Conservation (phyloP, 2,797 vertebrate species). For the Alosa sapidissima region DNA sequence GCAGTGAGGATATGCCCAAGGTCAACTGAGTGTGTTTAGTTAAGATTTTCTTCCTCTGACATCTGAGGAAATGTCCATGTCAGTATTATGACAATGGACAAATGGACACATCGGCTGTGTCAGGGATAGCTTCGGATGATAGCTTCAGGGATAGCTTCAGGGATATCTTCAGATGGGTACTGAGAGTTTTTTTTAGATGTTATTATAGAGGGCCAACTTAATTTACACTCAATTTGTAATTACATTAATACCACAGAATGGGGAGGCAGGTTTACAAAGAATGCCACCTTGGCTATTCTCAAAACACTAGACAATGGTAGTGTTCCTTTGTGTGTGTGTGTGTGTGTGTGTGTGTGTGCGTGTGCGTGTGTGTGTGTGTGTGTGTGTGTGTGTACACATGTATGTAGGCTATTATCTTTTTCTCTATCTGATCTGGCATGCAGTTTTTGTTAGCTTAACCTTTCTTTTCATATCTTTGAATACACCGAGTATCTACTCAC, state of each 20-base stretch:
- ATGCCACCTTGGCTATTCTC: no score
- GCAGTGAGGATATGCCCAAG: not conserved
- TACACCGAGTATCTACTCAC: not conserved
- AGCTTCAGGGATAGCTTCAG: no score
- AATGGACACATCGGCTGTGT: not conserved
- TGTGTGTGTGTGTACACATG: not conserved
- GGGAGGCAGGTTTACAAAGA: no score
- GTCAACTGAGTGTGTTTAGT: not conserved
- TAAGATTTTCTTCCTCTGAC: not conserved
- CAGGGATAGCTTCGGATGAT: no score
- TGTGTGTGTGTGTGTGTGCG: not conserved
- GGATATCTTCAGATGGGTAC: no score
- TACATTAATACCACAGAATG: no score
- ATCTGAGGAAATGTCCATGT: not conserved
- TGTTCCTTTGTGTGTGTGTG: not conserved
- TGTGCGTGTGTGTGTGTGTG: not conserved
- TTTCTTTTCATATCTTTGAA: not conserved
- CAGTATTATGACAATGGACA: not conserved
- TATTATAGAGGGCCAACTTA: no score
- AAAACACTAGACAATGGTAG: no score
- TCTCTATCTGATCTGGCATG: not conserved
- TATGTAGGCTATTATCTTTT: not conserved
- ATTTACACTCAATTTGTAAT: no score
- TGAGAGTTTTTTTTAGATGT: no score
- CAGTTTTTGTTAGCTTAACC: not conserved